phyloP scores from a whole-genome alignment of 1,140 invertebrate genomes.

The Sitophilus oryzae region DNA sequence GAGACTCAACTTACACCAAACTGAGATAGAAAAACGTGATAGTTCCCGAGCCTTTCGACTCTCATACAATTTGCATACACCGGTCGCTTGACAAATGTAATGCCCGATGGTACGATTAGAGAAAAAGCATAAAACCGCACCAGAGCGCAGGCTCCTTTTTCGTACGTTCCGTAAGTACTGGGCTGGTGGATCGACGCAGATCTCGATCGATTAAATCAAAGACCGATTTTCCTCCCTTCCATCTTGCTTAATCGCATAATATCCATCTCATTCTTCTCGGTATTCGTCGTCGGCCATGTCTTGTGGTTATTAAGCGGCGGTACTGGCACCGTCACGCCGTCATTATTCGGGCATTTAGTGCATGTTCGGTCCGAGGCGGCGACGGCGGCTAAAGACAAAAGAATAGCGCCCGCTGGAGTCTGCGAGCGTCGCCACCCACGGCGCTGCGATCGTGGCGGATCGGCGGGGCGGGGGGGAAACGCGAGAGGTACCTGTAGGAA shows the following conservation, averaged over 20 bases:
- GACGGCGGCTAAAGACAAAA: conserved; percentile 20
- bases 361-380: conserved; percentile 17
- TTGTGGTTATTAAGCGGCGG: too few relatives aligned
- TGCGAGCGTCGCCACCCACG: conserved; percentile 19
- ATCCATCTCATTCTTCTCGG: too few relatives aligned
- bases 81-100: neutral
- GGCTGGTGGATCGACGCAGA: too few relatives aligned
- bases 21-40: neutral
- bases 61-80: neutral
- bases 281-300: too few relatives aligned
- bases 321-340: conserved; percentile 19
- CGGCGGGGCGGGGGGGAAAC: too few relatives aligned
- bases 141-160: neutral
- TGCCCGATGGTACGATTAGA: neutral
- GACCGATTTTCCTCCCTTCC: too few relatives aligned
- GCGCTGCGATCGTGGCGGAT: conserved; percentile 11
- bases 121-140: neutral
- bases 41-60: neutral
- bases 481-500: too few relatives aligned
- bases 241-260: too few relatives aligned
- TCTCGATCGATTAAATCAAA: too few relatives aligned
- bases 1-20: neutral
- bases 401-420: conserved; percentile 15
- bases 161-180: too few relatives aligned
- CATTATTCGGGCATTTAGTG: conserved; percentile 24